Percentiles rank a stretch among this genome's conserved stretches.
phyloP scores from a whole-genome alignment of 1,140 invertebrate species.

The Drosophila elegans region DNA sequence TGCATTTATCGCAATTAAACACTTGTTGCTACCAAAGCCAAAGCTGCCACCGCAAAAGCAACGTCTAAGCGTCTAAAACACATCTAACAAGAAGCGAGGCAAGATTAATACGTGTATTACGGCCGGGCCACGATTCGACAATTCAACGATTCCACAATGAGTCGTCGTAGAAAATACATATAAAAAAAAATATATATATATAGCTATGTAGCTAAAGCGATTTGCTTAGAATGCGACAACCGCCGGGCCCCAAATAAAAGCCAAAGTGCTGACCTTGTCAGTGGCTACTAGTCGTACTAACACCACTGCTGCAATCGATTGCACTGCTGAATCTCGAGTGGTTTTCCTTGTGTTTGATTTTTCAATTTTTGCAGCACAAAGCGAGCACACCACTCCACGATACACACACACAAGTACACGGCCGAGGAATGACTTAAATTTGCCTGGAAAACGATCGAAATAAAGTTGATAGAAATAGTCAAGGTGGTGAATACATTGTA shows the following conservation, averaged over 20 bases:
- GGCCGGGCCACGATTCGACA: constrained; percentile 54
- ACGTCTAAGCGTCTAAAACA: constrained; percentile 44
- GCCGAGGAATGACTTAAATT: neutral
- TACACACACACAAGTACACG: constrained; percentile 15
- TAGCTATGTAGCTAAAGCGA: constrained; percentile 5
- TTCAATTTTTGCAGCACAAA: constrained; percentile 71
- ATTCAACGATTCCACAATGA: constrained; percentile 38
- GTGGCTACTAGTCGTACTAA: constrained; percentile 38
- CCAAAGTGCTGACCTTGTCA: constrained; percentile 74
- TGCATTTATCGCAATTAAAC: constrained; percentile 84
- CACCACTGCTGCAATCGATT: constrained; percentile 19
- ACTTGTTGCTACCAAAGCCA: constrained; percentile 68
- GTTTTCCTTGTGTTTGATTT: constrained; percentile 83
- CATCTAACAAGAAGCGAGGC: constrained; percentile 68
- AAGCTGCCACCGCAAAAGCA: constrained; percentile 54
- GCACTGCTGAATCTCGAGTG: constrained; percentile 62
- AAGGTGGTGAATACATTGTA: neutral
- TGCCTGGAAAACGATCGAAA: constrained; percentile 1
- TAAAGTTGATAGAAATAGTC: neutral
- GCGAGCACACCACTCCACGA: constrained; percentile 23
- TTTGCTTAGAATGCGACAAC: constrained; percentile 72
- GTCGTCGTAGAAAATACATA: constrained; percentile 8
- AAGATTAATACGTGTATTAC: constrained; percentile 52
- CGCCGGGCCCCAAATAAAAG: constrained; percentile 76
- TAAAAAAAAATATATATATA: neutral